phyloP scores from a whole-genome alignment of 37 sponge, comb jelly and placozoan genomes.

The Beroe ovata region DNA sequence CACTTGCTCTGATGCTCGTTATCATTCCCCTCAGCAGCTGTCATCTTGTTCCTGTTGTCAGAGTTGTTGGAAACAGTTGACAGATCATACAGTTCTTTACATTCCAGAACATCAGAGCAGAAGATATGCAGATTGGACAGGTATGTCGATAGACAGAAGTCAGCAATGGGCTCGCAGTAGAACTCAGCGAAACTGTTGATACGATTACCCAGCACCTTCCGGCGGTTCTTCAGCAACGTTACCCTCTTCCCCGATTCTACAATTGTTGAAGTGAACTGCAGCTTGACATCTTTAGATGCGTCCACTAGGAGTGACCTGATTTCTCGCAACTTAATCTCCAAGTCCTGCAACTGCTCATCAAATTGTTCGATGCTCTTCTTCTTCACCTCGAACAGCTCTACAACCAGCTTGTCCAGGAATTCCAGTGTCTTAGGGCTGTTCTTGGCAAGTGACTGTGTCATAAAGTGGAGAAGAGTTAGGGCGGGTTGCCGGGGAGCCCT shows the following conservation, averaged over 20 bases:
- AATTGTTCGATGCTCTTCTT: background rate
- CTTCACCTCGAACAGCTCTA: background rate
- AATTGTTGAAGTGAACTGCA: constrained; percentile 39
- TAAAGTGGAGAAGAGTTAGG: constrained; percentile 54
- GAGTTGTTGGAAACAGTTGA: background rate
- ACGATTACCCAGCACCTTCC: constrained; percentile 31
- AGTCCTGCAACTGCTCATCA: background rate
- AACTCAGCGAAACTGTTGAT: constrained; percentile 37
- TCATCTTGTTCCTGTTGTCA: constrained; percentile 11
- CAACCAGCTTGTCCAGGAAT: constrained; percentile 1
- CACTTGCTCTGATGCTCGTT: constrained; percentile 1
- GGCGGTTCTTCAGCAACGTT: constrained; percentile 17
- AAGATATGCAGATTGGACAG: constrained; percentile 1
- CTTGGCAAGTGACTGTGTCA: constrained; percentile 51
- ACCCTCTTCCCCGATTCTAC: constrained; percentile 49
- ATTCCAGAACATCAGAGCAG: constrained; percentile 50
- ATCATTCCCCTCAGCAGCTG: background rate
- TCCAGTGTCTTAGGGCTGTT: constrained; percentile 21
- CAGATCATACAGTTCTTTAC: constrained; percentile 42
- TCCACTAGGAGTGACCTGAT: constrained; percentile 43
- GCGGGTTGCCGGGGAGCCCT: constrained; percentile 32
- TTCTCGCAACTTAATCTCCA: constrained; percentile 9
- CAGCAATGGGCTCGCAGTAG: constrained; percentile 34
- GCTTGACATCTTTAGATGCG: constrained; percentile 54
- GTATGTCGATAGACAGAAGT: constrained; percentile 43